Base-by-base conservation (phyloP, 2,888 invertebrate species). In the Andrena praecox region DNA sequence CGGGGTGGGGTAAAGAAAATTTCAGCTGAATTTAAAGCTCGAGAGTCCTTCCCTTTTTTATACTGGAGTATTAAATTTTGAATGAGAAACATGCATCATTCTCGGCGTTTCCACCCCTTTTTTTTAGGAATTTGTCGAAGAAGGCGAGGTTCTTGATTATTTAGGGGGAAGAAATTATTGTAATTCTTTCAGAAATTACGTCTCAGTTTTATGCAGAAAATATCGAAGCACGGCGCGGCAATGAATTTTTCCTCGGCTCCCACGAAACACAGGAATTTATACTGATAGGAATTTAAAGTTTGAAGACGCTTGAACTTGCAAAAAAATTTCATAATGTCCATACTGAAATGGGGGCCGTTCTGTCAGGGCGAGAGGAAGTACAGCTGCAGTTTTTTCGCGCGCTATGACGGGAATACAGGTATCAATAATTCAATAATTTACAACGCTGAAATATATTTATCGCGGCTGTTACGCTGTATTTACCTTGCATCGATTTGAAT, bases 361-460 rank as follows among this genome's bases (percentile, higher is more conserved):
- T 33, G 20, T 20, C 2, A 12, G 10, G 52, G n/a, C 5, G n/a
- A 59, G 29, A 42, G n/a, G 42, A 29, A 69, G n/a, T 42, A 24
- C 33, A 59, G 59, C 42, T n/a, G n/a, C n/a, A n/a, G n/a, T 56
- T 59, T 69, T 69, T 54, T 67, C 67, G 42, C 59, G 27, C 5
- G 20, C 54, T 48, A 0, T n/a, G 54, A 56, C 10, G 54, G n/a
- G 10, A 42, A 59, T 69, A 69, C 16, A 35, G 59, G 6, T 48
- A 69, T 69, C 48, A 59, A 72, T 72, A 63, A 72, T 72, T 52
- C 52, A 52, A 72, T 72, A 52, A 72, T 63, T 72, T 63, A 50
- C 31, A 33, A 33, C 42, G 29, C 42, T 31, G 52, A 54, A 72
- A 24, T 10, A 72, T 63, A 63, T 63, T 54, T 24, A 10, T 24